Percentiles rank a stretch among this genome's conserved stretches.
phyloP scores from a whole-genome alignment of 2,113 vertebrate genomes.

The Notothenia coriiceps region DNA sequence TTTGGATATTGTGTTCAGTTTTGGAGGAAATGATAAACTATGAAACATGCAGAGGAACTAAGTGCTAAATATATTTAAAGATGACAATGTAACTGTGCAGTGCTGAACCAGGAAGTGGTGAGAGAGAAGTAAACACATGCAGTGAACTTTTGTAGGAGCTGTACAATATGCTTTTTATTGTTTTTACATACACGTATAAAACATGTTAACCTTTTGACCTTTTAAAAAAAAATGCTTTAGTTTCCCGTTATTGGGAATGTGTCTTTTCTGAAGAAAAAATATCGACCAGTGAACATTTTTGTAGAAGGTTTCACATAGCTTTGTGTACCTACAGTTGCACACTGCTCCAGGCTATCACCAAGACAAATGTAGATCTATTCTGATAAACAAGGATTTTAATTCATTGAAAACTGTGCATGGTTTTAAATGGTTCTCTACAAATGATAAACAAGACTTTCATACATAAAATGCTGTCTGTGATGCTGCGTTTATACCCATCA shows the following conservation, averaged over 20 bases:
- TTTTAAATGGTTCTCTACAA: neutral
- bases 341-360: neutral
- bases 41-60: neutral
- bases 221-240: neutral
- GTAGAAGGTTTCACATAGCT: neutral
- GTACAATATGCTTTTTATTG: neutral
- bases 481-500: neutral
- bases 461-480: neutral
- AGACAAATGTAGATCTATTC: neutral
- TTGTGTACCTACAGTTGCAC: neutral
- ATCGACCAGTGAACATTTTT: neutral
- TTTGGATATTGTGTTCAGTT: neutral
- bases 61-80: neutral
- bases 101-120: conserved; percentile 26
- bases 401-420: neutral
- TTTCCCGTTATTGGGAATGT: neutral
- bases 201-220: neutral
- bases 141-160: neutral
- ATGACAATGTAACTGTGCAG: neutral
- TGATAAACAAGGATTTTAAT: neutral
- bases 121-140: conserved; percentile 6
- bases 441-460: neutral
- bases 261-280: neutral
- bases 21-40: neutral
- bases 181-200: neutral